These are phyloP conservation scores for Lepisosteus osseus DNA, from an alignment of 2,113 vertebrate species.

Conservation along the genomic window DNA sequence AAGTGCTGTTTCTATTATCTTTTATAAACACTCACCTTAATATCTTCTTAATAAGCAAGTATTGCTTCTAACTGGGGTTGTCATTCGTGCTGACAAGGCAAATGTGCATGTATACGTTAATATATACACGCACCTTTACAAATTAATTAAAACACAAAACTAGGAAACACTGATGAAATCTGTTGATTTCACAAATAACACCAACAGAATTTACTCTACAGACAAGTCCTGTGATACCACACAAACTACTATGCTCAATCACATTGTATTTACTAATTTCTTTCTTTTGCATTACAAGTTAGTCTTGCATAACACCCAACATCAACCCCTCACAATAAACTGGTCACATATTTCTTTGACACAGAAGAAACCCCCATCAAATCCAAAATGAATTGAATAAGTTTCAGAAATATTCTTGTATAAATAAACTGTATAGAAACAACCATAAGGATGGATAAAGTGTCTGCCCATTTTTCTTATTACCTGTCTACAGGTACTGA, in stretches of 20 bases:
- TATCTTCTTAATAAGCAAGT: slow-evolving; percentile 2
- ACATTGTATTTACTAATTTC: slow-evolving; percentile 57
- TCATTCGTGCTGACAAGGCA: slow-evolving; percentile 27
- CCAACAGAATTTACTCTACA: slow-evolving; percentile 61
- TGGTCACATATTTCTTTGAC: slow-evolving; percentile 60
- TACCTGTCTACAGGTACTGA: slow-evolving; percentile 42
- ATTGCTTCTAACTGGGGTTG: slow-evolving; percentile 19
- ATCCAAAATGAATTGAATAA: slow-evolving; percentile 53
- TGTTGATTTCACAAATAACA: slow-evolving; percentile 55
- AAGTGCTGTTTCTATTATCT: slow-evolving; percentile 8
- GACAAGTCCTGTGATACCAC: slow-evolving; percentile 56
- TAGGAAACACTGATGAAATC: slow-evolving; percentile 53
- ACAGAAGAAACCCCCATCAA: slow-evolving; percentile 60
- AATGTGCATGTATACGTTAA: slow-evolving; percentile 42
- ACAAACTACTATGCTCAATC: slow-evolving; percentile 57
- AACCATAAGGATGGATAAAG: slow-evolving; percentile 53
- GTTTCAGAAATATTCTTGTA: slow-evolving; percentile 62
- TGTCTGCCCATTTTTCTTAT: slow-evolving; percentile 30
- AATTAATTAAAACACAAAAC: not conserved
- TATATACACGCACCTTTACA: slow-evolving; percentile 17
- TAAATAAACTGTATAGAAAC: slow-evolving; percentile 76
- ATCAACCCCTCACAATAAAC: slow-evolving; percentile 39
- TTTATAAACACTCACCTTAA: slow-evolving; percentile 15
- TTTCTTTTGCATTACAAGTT: slow-evolving; percentile 51
- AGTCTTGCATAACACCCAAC: slow-evolving; percentile 55